phyloP scores from a whole-genome alignment of 2,113 vertebrate genomes.

The Onychostruthus taczanowskii region DNA sequence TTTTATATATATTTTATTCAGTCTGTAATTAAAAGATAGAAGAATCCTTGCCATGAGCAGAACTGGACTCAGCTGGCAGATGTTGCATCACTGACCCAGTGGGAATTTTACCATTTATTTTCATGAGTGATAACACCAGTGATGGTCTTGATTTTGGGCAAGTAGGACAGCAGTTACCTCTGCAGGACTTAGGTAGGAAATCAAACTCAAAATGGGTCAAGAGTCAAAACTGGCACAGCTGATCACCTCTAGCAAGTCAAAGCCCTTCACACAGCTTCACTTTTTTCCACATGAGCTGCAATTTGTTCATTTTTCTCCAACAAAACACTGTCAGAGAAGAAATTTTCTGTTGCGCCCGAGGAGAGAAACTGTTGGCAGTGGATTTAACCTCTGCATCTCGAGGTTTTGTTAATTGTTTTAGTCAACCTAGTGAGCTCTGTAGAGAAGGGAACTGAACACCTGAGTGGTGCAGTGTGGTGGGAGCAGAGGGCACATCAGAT shows the following conservation, averaged over 20 bases:
- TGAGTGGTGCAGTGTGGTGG: not conserved
- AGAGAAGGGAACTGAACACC: not conserved
- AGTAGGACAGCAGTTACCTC: not conserved
- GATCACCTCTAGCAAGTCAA: not conserved
- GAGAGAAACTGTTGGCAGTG: not conserved
- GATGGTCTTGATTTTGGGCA: not conserved
- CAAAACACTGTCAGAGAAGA: not conserved
- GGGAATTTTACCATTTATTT: not conserved
- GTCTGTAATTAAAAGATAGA: not conserved
- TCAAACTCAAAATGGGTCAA: not conserved
- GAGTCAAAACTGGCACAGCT: not conserved
- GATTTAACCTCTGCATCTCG: not conserved
- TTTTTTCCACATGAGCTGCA: not conserved
- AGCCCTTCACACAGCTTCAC: not conserved
- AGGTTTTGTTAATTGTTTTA: not conserved
- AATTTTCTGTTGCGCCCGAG: not conserved
- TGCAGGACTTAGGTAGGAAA: fast-evolving
- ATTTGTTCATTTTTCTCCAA: not conserved
- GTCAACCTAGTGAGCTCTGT: not conserved
- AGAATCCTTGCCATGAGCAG: not conserved
- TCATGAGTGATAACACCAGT: not conserved
- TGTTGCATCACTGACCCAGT: not conserved
- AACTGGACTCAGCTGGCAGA: not conserved
- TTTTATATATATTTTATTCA: not conserved
- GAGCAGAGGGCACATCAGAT: not conserved